phyloP scores from a whole-genome alignment of 2,113 vertebrate genomes.

The Psammodynastes pulverulentus region DNA sequence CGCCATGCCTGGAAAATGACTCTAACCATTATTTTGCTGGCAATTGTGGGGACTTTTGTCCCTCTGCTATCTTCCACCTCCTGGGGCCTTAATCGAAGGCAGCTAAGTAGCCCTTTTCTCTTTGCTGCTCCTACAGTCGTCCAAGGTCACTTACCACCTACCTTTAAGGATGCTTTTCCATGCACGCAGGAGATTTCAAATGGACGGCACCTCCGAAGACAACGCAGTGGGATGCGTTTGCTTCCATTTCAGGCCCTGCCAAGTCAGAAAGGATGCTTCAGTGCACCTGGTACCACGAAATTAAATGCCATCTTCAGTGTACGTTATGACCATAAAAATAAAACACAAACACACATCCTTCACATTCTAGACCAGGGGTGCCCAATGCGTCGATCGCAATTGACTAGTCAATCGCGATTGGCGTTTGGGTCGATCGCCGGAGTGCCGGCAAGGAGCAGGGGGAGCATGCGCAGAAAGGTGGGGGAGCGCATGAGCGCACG shows the following conservation, averaged over 20 bases:
- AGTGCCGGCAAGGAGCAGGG: too few relatives aligned
- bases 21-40: constrained; percentile 53
- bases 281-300: too few relatives aligned
- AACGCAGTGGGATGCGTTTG: constrained; percentile 52
- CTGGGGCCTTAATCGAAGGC: constrained; percentile 63
- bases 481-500: too few relatives aligned
- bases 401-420: too few relatives aligned
- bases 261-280: neutral
- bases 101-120: constrained; percentile 61
- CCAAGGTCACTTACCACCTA: constrained; percentile 59
- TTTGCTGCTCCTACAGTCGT: constrained; percentile 44
- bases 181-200: constrained; percentile 58
- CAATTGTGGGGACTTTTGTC: constrained; percentile 56
- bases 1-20: constrained; percentile 59
- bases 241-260: constrained; percentile 21
- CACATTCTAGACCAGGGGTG: too few relatives aligned
- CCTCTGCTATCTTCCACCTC: constrained; percentile 60
- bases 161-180: constrained; percentile 27
- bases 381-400: too few relatives aligned
- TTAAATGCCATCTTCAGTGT: too few relatives aligned
- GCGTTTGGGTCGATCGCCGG: too few relatives aligned
- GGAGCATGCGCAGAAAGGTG: too few relatives aligned
- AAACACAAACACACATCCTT: too few relatives aligned
- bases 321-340: too few relatives aligned
- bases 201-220: constrained; percentile 51